These are phyloP conservation scores for Aphelinus atriplicis DNA, from an alignment of 1,140 invertebrate species.

Conservation along the genomic window DNA sequence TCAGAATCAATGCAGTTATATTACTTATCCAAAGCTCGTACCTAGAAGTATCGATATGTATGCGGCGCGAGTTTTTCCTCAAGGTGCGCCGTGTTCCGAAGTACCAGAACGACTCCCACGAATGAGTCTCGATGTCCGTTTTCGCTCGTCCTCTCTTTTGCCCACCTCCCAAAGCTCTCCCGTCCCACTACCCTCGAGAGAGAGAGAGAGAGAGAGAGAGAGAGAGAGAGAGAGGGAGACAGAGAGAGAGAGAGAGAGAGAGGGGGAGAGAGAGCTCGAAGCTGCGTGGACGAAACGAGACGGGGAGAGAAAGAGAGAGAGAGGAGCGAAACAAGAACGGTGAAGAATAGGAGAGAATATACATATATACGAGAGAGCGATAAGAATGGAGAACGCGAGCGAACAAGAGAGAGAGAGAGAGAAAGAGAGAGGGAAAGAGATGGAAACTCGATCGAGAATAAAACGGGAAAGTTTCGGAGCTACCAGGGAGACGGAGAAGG, in stretches of 20 bases:
- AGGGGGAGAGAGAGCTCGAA: background rate
- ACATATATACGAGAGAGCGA: too few species aligned
- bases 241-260: background rate
- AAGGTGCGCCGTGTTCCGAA: conserved; percentile 59
- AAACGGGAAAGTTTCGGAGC: background rate
- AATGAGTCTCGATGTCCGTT: conserved; percentile 49
- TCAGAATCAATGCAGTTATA: too few species aligned
- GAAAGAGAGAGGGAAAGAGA: background rate
- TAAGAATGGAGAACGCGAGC: too few species aligned
- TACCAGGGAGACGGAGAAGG: background rate
- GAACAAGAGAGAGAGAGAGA: background rate
- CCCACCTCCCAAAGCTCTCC: conserved; percentile 38
- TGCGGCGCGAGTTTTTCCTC: background rate
- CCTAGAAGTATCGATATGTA: background rate
- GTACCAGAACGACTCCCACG: conserved; percentile 59
- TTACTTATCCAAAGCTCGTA: conserved; percentile 3
- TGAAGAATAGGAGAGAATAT: too few species aligned
- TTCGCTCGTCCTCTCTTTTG: conserved; percentile 40
- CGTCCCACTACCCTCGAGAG: conserved; percentile 46
- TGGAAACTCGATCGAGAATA: background rate
- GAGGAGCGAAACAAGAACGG: too few species aligned
- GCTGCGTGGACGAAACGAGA: too few species aligned
- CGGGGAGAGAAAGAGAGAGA: too few species aligned
- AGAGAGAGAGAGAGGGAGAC: background rate
- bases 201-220: too few species aligned